Percentiles rank a stretch among this genome's conserved stretches.
phyloP scores from a whole-genome alignment of 37 sponge, comb jelly and placozoan genomes.

The Axinella damicornis region DNA sequence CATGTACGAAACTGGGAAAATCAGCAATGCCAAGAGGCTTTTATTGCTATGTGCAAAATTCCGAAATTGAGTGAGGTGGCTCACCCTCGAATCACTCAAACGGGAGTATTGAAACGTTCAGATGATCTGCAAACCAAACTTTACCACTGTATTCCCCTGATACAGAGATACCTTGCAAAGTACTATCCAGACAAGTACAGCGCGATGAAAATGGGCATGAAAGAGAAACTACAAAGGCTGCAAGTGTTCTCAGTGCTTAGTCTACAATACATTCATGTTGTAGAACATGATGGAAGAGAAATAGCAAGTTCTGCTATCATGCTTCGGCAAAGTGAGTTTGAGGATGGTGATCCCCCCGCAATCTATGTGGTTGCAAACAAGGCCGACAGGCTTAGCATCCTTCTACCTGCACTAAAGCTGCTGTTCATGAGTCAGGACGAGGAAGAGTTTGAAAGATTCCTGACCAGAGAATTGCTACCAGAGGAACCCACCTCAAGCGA shows the following conservation, averaged over 20 bases:
- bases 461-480: not conserved
- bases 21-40: slow-evolving; percentile 6
- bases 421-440: slow-evolving; percentile 14
- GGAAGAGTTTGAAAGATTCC: not conserved
- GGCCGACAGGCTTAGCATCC: not conserved
- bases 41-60: slow-evolving; percentile 32
- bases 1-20: not conserved
- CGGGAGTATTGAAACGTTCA: not conserved
- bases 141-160: slow-evolving; percentile 13
- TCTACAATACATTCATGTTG: slow-evolving; percentile 15
- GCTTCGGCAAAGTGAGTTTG: not conserved
- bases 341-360: slow-evolving; percentile 9
- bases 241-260: slow-evolving; percentile 15
- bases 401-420: slow-evolving; percentile 16
- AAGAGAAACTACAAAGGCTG: slow-evolving; percentile 16
- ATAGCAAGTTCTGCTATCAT: not conserved
- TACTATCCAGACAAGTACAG: slow-evolving; percentile 10
- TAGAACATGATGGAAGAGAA: slow-evolving; percentile 11
- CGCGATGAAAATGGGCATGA: not conserved
- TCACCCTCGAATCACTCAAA: not conserved
- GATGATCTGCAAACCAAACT: slow-evolving; percentile 21
- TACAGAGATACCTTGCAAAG: slow-evolving; percentile 26
- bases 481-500: slow-evolving; percentile 19
- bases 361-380: slow-evolving; percentile 32
- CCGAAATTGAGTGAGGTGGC: slow-evolving; percentile 16